A percentile compares a stretch with the other conserved stretches of the same genome.
Conservation (phyloP, 2,113 vertebrate species). For the Ptyas mucosa region DNA sequence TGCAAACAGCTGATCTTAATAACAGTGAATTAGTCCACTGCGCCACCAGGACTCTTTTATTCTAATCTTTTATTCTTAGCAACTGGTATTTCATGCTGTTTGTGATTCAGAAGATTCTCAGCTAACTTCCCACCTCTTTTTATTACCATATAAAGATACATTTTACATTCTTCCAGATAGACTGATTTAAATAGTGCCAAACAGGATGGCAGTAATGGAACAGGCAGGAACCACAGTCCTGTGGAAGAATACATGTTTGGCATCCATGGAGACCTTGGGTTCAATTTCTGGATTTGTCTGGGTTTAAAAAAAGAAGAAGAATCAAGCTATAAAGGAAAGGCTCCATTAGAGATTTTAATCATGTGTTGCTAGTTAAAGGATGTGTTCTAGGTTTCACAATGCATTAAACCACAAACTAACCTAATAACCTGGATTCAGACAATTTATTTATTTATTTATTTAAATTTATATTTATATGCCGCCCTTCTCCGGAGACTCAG, state of each 20-base stretch:
- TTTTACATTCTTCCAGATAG: background rate
- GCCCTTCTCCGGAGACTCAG: no score
- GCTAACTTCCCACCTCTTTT: background rate
- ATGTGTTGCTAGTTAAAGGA: background rate
- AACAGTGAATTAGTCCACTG: no score
- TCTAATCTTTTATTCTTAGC: background rate
- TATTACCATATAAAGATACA: no score
- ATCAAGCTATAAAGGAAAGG: background rate
- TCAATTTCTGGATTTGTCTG: background rate
- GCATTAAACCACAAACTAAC: background rate
- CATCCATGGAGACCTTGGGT: background rate
- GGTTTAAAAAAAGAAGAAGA: background rate
- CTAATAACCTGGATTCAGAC: background rate
- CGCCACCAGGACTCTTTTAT: no score
- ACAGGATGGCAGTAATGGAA: background rate
- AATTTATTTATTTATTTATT: no score
- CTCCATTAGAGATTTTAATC: background rate
- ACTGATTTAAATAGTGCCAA: background rate
- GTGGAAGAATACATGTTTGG: background rate
- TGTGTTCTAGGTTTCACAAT: background rate
- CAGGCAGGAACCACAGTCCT: no score
- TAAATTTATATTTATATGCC: no score
- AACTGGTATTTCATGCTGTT: background rate
- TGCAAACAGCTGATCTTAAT: no score
- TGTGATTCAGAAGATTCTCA: background rate